These are phyloP conservation scores for Drosophila ustulata DNA, from an alignment of 2,888 invertebrate species.

Conservation along the genomic window DNA sequence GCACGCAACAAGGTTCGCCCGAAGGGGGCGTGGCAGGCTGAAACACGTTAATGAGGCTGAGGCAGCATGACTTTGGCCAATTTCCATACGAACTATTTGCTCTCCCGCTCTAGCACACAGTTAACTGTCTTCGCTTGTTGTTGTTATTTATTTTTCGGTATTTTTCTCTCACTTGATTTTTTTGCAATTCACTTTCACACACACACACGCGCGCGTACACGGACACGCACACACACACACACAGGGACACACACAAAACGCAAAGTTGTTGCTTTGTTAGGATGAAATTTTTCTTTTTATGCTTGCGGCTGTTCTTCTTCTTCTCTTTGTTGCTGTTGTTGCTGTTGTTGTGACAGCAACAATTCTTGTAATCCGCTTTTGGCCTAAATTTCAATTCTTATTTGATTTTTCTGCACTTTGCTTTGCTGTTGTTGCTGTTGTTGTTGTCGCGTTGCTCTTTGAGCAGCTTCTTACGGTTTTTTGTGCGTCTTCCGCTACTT, in stretches of 20 bases:
- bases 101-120: neutral
- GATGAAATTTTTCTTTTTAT: constrained; percentile 44
- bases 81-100: constrained; percentile 56
- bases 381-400: constrained; percentile 76
- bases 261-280: constrained; percentile 41
- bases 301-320: constrained; percentile 35
- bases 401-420: constrained; percentile 58
- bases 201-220: constrained; percentile 11
- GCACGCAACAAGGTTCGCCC: constrained; percentile 55
- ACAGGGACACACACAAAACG: constrained; percentile 11
- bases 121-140: constrained; percentile 15
- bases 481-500: constrained; percentile 10
- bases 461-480: constrained; percentile 37
- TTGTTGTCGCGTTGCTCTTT: constrained; percentile 23
- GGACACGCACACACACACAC: constrained; percentile 8
- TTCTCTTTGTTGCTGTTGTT: constrained; percentile 30
- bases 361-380: constrained; percentile 77
- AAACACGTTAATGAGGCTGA: constrained; percentile 57
- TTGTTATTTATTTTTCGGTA: constrained; percentile 32
- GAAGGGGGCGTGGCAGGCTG: constrained; percentile 24
- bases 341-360: constrained; percentile 49
- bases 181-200: constrained; percentile 63
- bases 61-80: constrained; percentile 52
- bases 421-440: constrained; percentile 10
- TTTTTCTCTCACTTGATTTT: constrained; percentile 35